Evolutionary conservation across 2,113 vertebrate species (phyloP).

Genomic region (Tylochromis polylepis): DNA sequence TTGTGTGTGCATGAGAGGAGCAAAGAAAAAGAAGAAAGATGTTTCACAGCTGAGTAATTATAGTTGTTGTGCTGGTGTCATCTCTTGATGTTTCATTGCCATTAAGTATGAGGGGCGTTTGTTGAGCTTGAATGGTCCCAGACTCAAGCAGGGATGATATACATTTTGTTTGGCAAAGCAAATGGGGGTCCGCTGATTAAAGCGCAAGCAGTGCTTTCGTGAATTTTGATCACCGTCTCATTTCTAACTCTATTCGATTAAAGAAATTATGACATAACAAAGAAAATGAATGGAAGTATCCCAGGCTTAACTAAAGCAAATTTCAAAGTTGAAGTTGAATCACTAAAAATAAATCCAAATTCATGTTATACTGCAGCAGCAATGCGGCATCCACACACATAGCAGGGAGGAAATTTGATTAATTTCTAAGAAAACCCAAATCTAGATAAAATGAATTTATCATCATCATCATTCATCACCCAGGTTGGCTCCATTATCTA

Average conservation of each 20-base stretch:
- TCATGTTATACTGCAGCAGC: not conserved
- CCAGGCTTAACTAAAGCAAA: conserved; percentile 2
- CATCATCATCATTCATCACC: not conserved
- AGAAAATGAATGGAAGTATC: not conserved
- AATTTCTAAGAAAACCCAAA: not conserved
- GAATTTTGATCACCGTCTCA: conserved; percentile 22
- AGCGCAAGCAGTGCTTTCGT: not conserved
- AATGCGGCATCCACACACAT: not conserved
- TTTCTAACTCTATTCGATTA: conserved; percentile 13
- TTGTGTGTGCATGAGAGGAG: conserved; percentile 9
- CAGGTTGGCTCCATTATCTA: conserved; percentile 3
- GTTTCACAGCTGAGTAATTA: conserved; percentile 33
- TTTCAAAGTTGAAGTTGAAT: not conserved
- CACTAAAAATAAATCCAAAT: not conserved
- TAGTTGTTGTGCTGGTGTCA: conserved; percentile 29
- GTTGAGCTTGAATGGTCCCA: conserved; percentile 35
- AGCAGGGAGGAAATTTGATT: not conserved
- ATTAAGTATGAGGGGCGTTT: conserved; percentile 44
- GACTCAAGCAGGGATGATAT: conserved; percentile 43
- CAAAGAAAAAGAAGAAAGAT: conserved; percentile 13
- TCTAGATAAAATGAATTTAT: not conserved
- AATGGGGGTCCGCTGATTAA: conserved; percentile 6
- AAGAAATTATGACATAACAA: not conserved
- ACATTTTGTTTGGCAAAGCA: conserved; percentile 31
- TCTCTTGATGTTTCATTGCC: conserved; percentile 47